Conservation (phyloP, 2,888 invertebrate species). For the Drosophila rellima region DNA sequence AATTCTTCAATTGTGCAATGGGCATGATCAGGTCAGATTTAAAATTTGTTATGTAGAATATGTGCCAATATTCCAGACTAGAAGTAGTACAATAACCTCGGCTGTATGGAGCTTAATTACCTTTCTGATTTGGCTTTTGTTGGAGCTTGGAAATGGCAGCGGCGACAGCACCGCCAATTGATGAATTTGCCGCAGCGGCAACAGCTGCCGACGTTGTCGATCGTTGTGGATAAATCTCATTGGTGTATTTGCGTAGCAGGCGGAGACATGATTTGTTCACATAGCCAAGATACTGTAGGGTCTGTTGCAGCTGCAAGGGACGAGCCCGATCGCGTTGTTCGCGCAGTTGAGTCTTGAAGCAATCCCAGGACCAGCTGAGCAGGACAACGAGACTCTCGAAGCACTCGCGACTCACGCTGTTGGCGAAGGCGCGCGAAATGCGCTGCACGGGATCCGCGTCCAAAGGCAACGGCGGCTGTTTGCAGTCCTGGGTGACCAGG, state of each 20-base stretch:
- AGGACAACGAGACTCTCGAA: slow-evolving; percentile 94
- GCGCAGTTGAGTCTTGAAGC: slow-evolving; percentile 91
- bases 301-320: slow-evolving; percentile 88
- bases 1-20: too few species aligned
- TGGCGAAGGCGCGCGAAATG: slow-evolving; percentile 94
- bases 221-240: slow-evolving; percentile 95
- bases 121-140: slow-evolving; percentile 59
- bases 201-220: slow-evolving; percentile 69
- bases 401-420: slow-evolving; percentile 93
- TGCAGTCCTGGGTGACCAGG: slow-evolving; percentile 89
- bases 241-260: slow-evolving; percentile 93
- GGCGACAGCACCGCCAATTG: slow-evolving; percentile 39
- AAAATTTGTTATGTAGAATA: too few species aligned
- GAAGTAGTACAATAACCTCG: too few species aligned
- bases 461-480: slow-evolving; percentile 86
- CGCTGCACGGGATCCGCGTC: slow-evolving; percentile 93
- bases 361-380: slow-evolving; percentile 97
- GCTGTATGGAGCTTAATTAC: slow-evolving; percentile 21
- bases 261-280: slow-evolving; percentile 94
- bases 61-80: too few species aligned
- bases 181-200: slow-evolving; percentile 17
- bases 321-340: slow-evolving; percentile 86
- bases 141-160: slow-evolving; percentile 65
- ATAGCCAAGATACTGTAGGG: slow-evolving; percentile 94
- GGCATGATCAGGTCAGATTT: too few species aligned